phyloP scores from a whole-genome alignment of 2,888 invertebrate species.

The Mechanitis mazaeus region DNA sequence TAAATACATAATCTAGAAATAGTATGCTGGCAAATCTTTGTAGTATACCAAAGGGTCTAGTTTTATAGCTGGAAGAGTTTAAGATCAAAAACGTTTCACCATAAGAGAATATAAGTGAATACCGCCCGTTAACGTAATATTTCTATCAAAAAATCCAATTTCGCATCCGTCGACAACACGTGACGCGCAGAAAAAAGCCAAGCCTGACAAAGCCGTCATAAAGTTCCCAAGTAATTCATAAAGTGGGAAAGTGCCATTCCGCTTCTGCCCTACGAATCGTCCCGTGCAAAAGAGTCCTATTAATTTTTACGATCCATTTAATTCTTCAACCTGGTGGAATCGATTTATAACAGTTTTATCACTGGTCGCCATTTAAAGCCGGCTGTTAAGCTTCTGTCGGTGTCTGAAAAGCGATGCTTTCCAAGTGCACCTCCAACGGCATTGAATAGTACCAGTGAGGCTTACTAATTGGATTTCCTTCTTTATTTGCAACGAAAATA shows the following conservation, averaged over 20 bases:
- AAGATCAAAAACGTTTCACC: slow-evolving; percentile 28
- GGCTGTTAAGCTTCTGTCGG: slow-evolving; percentile 62
- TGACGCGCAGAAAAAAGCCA: slow-evolving; percentile 62
- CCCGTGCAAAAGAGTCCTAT: slow-evolving; percentile 60
- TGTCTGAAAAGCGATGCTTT: slow-evolving; percentile 40
- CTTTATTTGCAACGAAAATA: slow-evolving; percentile 43
- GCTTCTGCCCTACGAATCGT: slow-evolving; percentile 39
- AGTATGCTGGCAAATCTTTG: too few relatives aligned
- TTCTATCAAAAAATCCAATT: slow-evolving; percentile 65
- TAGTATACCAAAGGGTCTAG: too few relatives aligned
- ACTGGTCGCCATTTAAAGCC: slow-evolving; percentile 55
- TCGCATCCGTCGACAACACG: slow-evolving; percentile 67
- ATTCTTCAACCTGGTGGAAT: slow-evolving; percentile 71
- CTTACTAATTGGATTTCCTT: slow-evolving; percentile 55
- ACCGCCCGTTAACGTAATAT: slow-evolving; percentile 40
- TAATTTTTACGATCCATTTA: slow-evolving; percentile 74
- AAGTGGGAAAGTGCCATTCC: slow-evolving; percentile 60
- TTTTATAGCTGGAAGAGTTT: too few relatives aligned
- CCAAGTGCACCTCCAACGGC: slow-evolving; percentile 36
- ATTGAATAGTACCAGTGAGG: slow-evolving; percentile 44
- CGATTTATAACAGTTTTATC: slow-evolving; percentile 71
- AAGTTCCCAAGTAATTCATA: slow-evolving; percentile 69
- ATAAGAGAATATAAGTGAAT: slow-evolving; percentile 33
- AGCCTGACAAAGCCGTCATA: slow-evolving; percentile 64
- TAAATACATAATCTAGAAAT: slow-evolving; percentile 3